Conservation (phyloP, 2,888 invertebrate genomes). For the Leptinotarsa tumamoca region DNA sequence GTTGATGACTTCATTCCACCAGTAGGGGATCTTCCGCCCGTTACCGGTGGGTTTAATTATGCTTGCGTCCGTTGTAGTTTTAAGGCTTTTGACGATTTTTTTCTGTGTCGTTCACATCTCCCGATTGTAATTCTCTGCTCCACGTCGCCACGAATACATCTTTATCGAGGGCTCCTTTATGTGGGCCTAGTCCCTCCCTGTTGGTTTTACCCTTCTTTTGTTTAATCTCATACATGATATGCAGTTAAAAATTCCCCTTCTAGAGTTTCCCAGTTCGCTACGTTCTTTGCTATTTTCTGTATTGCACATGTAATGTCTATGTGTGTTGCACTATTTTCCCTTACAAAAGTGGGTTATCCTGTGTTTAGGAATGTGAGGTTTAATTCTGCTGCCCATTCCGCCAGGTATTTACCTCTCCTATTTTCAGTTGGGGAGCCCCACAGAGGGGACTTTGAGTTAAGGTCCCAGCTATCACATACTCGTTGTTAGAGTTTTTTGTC, state of each 20-base stretch:
- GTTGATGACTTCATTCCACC: not conserved
- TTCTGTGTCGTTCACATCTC: not conserved
- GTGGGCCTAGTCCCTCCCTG: not conserved
- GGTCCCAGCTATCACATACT: not conserved
- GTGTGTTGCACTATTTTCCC: not conserved
- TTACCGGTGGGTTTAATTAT: not conserved
- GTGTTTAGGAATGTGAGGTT: not conserved
- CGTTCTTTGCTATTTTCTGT: conserved; percentile 1
- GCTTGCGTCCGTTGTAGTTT: not conserved
- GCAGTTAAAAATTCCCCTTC: not conserved
- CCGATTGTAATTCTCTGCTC: not conserved
- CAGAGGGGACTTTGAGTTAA: not conserved
- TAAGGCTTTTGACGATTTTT: not conserved
- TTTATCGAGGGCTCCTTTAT: not conserved
- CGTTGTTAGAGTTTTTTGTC: not conserved
- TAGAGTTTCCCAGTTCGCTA: not conserved
- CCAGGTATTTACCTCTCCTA: conserved; percentile 3
- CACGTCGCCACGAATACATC: not conserved
- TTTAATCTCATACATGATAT: not conserved
- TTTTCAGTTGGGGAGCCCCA: conserved; percentile 9
- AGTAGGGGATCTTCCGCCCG: not conserved
- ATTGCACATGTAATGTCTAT: not conserved
- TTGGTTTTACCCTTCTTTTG: not conserved
- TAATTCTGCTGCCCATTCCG: conserved; percentile 1
- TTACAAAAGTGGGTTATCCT: not conserved